phyloP scores from a whole-genome alignment of 2,797 vertebrate genomes.

The Esox masquinongy region DNA sequence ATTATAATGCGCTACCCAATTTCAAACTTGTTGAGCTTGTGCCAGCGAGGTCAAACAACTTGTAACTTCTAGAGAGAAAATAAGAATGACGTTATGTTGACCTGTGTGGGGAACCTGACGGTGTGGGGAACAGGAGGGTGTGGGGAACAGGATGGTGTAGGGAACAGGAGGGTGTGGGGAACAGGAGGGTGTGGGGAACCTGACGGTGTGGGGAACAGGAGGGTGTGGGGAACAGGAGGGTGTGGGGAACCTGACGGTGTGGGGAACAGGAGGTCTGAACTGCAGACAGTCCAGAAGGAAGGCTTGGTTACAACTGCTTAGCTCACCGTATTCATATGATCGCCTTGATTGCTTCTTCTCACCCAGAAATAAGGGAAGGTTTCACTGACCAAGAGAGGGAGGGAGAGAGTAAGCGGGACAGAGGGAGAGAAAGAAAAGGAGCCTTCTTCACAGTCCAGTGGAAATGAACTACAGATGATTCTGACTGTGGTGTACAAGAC shows the following conservation, averaged over 20 bases:
- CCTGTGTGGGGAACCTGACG: not conserved
- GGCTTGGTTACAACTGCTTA: not conserved
- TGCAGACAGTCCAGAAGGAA: not conserved
- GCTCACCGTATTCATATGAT: not conserved
- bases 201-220: not conserved
- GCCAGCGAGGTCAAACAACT: conserved; percentile 12
- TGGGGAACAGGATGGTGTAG: conserved; percentile 7
- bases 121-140: not conserved
- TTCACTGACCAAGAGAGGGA: not conserved
- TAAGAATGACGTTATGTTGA: not conserved
- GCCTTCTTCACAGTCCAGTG: not conserved
- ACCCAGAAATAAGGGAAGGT: not conserved
- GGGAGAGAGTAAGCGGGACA: conserved; percentile 15
- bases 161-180: conserved; percentile 6
- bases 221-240: not conserved
- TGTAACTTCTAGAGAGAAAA: conserved; percentile 12
- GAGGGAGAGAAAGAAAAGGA: conserved; percentile 23
- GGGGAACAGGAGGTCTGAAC: not conserved
- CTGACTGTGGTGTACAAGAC: not conserved
- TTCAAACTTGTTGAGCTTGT: conserved; percentile 45
- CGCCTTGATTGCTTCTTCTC: no score
- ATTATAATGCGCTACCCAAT: conserved; percentile 27
- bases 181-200: not conserved
- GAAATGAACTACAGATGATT: not conserved
- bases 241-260: conserved; percentile 19